phyloP scores from a whole-genome alignment of 2,888 invertebrate genomes.

The Helicoverpa assulta region DNA sequence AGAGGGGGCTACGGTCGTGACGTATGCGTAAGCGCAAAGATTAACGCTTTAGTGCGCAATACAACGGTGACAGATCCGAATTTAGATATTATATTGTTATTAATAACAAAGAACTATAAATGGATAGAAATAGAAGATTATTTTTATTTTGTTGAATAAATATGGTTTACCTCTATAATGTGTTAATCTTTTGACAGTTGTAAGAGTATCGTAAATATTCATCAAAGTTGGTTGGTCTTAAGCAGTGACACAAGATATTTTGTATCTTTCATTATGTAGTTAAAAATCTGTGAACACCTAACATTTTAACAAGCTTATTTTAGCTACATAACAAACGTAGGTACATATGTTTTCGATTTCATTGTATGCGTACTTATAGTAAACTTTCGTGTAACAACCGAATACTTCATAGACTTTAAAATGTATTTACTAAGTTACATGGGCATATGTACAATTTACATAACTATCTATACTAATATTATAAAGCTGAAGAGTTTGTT shows the following conservation, averaged over 20 bases:
- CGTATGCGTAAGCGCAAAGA: slow-evolving; percentile 68
- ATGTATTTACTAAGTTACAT: too few species aligned
- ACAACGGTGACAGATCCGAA: slow-evolving; percentile 68
- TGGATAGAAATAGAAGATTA: slow-evolving; percentile 13
- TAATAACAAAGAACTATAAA: slow-evolving; percentile 39
- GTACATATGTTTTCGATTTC: too few species aligned
- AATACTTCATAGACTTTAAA: too few species aligned
- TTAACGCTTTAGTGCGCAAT: slow-evolving; percentile 68
- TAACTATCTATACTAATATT: too few species aligned
- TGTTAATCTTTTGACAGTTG: slow-evolving; percentile 43
- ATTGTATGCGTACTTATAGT: too few species aligned
- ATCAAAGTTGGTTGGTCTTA: slow-evolving; percentile 8
- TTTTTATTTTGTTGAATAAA: slow-evolving; percentile 17
- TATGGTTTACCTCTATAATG: slow-evolving; percentile 28
- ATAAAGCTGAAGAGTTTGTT: too few species aligned
- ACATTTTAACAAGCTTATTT: too few species aligned
- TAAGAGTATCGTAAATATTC: slow-evolving; percentile 30
- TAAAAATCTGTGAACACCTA: too few species aligned
- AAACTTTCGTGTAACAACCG: too few species aligned
- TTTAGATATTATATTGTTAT: slow-evolving; percentile 60
- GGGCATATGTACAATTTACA: too few species aligned
- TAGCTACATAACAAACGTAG: too few species aligned
- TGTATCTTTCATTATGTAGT: too few species aligned
- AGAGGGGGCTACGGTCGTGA: slow-evolving; percentile 74
- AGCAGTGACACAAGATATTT: slow-evolving; percentile 3